Percentiles rank a stretch among this genome's conserved stretches.
phyloP scores from a whole-genome alignment of 2,113 vertebrate genomes.

The Microcebus lehilahytsara region DNA sequence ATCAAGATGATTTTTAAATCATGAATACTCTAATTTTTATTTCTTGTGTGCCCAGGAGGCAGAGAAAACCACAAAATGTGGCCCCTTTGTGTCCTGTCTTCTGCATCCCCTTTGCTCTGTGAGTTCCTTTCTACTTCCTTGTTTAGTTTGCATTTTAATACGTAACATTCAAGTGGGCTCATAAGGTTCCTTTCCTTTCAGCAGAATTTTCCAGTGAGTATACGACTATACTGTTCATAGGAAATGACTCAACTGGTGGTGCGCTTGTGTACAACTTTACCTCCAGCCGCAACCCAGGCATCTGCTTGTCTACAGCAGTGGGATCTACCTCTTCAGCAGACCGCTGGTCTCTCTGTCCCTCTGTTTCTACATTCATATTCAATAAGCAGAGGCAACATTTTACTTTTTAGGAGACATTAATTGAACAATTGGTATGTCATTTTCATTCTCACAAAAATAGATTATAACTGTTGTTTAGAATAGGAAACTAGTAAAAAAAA shows the following conservation, averaged over 20 bases:
- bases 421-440: not conserved
- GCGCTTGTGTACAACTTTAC: too few species aligned
- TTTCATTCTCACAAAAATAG: conserved; percentile 3
- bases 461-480: conserved; percentile 23
- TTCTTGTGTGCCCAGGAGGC: not conserved
- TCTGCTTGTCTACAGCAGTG: not conserved
- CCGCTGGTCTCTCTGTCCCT: not conserved
- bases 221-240: not conserved
- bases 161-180: not conserved
- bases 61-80: not conserved
- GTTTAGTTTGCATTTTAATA: not conserved
- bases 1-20: not conserved
- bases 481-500: not conserved
- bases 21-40: not conserved
- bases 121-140: not conserved
- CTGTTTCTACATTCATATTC: not conserved
- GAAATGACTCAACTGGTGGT: not conserved
- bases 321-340: not conserved
- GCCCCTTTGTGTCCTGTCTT: not conserved
- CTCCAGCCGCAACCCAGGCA: rapidly evolving
- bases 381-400: not conserved
- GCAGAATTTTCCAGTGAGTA: not conserved
- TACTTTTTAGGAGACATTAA: not conserved
- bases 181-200: not conserved
- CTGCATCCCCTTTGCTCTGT: not conserved